Evolutionary conservation across 2,113 vertebrate species (phyloP), one percentile per base, ranked within the genome.

Genomic region (Herpailurus yagouaroundi): DNA sequence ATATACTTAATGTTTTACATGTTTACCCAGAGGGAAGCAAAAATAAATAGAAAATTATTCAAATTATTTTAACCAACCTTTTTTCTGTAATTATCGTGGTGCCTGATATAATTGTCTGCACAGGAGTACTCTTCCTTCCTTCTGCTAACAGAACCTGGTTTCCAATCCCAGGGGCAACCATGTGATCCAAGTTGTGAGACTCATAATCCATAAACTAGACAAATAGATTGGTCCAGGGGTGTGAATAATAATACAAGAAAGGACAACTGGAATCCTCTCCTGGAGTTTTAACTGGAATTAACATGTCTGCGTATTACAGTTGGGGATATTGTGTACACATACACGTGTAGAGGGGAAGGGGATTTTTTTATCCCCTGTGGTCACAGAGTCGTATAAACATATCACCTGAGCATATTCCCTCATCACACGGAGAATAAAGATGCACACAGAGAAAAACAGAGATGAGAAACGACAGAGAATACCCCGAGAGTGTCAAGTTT

Each of bases 31-130:
- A 83, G 14, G 16, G 14, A 79, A 94, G 45, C 16, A 90, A 88
- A 89, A 88, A 55, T 48, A 88, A 45, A 91, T 48, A 91, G 4
- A 57, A 16, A 48, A 77, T 71, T 79, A 31, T 89, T 95, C n/a
- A 74, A 60, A 71, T 94, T 55, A 90, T 63, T 84, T 10, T 95
- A 93, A 60, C 11, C 23, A 96, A 64, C 12, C 2, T 66, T 45
- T 93, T 64, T 64, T 45, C 48, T 33, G 84, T 90, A 38, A n/a
- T 84, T 76, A 81, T 57, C 86, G 10, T 89, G 5, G 16, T 33
- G 0, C 10, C 7, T 74, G n/a, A 63, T 79, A 36, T 86, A 36
- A 25, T 79, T 69, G 4, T 60, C 29, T 88, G 25, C 29, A 15
- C 7, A 83, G 8, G 36, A 63, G n/a, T 38, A 21, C 13, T 76